Percentiles rank a stretch among this genome's conserved stretches.
Evolutionary conservation across 2,888 invertebrate genomes (phyloP).

Genomic region (Formica aserva): DNA sequence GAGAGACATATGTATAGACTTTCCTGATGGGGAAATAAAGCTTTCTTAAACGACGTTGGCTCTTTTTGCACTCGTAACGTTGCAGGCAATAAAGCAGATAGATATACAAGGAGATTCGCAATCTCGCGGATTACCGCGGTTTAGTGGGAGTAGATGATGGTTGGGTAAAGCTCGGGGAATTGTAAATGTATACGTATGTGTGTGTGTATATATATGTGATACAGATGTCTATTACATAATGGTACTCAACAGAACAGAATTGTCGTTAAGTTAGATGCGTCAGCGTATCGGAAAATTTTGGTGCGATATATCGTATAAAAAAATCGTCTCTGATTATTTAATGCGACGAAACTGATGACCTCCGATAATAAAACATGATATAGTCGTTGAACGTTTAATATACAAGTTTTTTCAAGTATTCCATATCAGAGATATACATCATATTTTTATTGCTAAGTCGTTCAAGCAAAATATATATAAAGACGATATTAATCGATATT

Average conservation of each 20-base stretch:
- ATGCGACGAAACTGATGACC: background rate
- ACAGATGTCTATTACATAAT: slow-evolving; percentile 33
- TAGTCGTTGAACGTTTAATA: background rate
- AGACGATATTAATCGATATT: background rate
- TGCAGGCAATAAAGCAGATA: slow-evolving; percentile 37
- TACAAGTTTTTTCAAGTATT: background rate
- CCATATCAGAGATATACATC: background rate
- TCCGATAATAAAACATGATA: background rate
- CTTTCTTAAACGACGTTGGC: slow-evolving; percentile 10
- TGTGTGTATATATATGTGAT: background rate
- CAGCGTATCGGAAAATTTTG: background rate
- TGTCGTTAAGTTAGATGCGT: background rate
- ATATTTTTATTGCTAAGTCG: background rate
- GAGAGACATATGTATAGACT: slow-evolving; percentile 60
- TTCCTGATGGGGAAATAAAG: slow-evolving; percentile 25
- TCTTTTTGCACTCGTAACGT: slow-evolving; percentile 23
- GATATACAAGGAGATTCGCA: slow-evolving; percentile 3
- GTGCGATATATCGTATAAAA: background rate
- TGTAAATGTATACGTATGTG: background rate
- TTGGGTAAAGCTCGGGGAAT: slow-evolving; percentile 16
- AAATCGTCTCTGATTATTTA: background rate
- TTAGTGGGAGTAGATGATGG: slow-evolving; percentile 7
- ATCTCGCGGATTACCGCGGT: slow-evolving; percentile 25
- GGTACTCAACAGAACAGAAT: background rate
- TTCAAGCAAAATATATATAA: background rate